A percentile compares a stretch with the other conserved stretches of the same genome.
Conservation (phyloP, 2,113 vertebrate species). For the Chlorodrepanis virens region DNA sequence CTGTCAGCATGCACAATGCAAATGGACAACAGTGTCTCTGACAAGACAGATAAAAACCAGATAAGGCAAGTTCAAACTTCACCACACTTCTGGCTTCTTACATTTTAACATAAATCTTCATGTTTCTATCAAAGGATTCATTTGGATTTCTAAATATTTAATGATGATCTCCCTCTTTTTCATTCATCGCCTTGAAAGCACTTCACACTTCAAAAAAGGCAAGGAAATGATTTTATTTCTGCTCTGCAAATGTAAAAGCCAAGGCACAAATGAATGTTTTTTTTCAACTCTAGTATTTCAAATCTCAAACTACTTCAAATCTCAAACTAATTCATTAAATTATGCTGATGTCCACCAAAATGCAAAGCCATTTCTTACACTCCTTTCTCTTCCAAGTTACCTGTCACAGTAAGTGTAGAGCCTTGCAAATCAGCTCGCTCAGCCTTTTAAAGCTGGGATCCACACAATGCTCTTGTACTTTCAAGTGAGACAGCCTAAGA, state of each 20-base stretch:
- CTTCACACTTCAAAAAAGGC: neutral
- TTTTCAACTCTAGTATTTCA: neutral
- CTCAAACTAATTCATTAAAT: neutral
- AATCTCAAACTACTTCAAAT: neutral
- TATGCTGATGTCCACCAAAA: neutral
- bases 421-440: neutral
- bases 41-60: neutral
- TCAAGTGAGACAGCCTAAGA: neutral
- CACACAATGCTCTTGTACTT: neutral
- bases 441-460: neutral
- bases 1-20: neutral
- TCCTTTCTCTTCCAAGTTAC: neutral
- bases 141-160: slow-evolving; percentile 49
- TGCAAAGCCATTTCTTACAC: neutral
- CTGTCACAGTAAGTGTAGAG: neutral
- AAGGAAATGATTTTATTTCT: neutral
- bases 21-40: neutral
- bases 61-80: neutral
- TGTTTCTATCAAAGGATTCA: neutral
- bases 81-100: neutral
- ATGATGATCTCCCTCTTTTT: neutral
- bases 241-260: neutral
- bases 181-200: neutral
- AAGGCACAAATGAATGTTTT: neutral
- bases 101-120: slow-evolving; percentile 10